Evolutionary conservation across 2,113 vertebrate genomes (phyloP), one percentile per base, ranked within the genome.

Genomic region (Sorex araneus): DNA sequence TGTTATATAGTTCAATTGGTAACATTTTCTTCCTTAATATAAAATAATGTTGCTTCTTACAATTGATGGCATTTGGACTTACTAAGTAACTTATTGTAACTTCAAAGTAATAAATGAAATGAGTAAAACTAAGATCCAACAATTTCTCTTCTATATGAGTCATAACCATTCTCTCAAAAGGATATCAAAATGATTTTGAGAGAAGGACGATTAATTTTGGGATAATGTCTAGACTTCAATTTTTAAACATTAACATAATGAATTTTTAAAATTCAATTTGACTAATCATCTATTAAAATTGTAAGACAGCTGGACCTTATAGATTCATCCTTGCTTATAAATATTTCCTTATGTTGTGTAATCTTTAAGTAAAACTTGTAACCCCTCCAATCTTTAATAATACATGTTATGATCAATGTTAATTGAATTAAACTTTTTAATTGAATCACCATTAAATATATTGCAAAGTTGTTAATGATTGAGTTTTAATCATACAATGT

Each of bases 131-230:
- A 80, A 87, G 19, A 79, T 34, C 47, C n/a, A 82, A 70, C 87
- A 11, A 30, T 76, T 96, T 84, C 13, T 95, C 40, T 92, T 90
- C 83, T 90, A 10, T 76, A 13, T 81, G 36, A 92, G 40, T 70
- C 12, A 70, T 88, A 92, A 77, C 79, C 86, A 91, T 84, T n/a
- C 9, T 81, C 34, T 94, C 69, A 94, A 84, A 89, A 77, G 67
- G 23, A 60, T 94, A 40, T 90, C 66, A 90, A 87, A 75, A 45
- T 85, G 30, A 95, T 89, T 89, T 95, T 76, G 71, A 84, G 19
- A 89, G 91, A 89, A 87, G 76, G 71, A 93, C 89, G 76, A 77
- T 45, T 83, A 71, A 91, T 85, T 90, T 32, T 60, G 8, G 83
- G 79, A 92, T 64, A 2, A 2, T 75, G 63, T 60, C 92, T 92